Evolutionary conservation across 2,888 invertebrate genomes (phyloP).

Genomic region (Polymixis flavicincta): DNA sequence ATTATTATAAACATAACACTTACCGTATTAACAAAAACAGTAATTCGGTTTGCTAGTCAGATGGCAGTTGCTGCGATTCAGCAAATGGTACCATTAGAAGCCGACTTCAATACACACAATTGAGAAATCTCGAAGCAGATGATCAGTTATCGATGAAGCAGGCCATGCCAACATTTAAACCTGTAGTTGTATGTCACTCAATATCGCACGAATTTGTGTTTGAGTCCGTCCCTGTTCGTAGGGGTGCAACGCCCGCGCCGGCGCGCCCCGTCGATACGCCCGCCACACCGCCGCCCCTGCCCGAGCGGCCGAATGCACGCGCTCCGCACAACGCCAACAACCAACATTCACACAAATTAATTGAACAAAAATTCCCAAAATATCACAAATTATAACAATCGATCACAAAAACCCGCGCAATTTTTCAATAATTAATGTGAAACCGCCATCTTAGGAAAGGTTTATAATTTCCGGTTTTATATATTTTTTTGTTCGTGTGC

Average conservation of each 20-base stretch:
- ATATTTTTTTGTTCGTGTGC: conserved; percentile 60
- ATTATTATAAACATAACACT: not conserved
- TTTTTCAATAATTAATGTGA: conserved; percentile 41
- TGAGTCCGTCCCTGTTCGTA: conserved; percentile 74
- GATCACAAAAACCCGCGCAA: conserved; percentile 55
- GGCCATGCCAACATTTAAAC: not conserved
- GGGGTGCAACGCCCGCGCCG: conserved; percentile 84
- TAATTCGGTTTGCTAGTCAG: not conserved
- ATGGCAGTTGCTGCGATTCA: not conserved
- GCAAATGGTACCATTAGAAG: not conserved
- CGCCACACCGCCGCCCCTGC: conserved; percentile 77
- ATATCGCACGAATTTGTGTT: conserved; percentile 15
- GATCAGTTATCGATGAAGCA: not conserved
- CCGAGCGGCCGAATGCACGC: conserved; percentile 78
- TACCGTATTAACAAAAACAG: not conserved
- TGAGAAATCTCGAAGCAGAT: not conserved
- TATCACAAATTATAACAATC: conserved; percentile 38
- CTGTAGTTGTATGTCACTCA: conserved; percentile 32
- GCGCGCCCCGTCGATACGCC: conserved; percentile 78
- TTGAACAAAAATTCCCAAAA: conserved; percentile 40
- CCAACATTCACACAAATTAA: conserved; percentile 62
- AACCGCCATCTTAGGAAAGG: conserved; percentile 25
- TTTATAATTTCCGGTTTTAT: conserved; percentile 47
- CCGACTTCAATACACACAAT: not conserved
- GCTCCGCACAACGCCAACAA: conserved; percentile 65